Base-by-base conservation (phyloP, 92 coral and sea anemone genomes). In the Nematostella vectensis region DNA sequence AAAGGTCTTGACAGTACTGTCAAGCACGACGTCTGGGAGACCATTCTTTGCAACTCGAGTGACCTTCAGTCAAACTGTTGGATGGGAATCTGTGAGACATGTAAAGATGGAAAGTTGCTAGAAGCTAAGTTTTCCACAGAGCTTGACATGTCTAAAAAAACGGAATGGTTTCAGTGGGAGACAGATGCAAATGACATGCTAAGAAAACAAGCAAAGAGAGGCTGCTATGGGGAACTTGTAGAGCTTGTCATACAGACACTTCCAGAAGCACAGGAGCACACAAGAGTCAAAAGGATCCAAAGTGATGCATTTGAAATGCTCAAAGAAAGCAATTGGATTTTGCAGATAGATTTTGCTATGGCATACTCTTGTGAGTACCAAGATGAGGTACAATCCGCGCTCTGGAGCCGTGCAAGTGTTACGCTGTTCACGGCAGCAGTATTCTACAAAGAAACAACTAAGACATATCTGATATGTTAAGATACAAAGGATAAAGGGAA, bases 191-290 rank as follows among this genome's bases (percentile, higher is more conserved):
- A 64, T 51, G 29, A 64, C 29, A 61, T 64, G 20, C 50, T 64
- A 54, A 53, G 47, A 30, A 64, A 64, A 43, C 70, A 48, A 29
- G 54, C 70, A n/a, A 64, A 53, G 61, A 64, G 45, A 21, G 70
- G 70, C 21, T 63, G 70, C 56, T 63, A 63, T 50, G 70, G 52
- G 44, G 70, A 63, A 63, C 70, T 63, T 43, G 33, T 63, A 40
- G 48, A 63, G 45, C 66, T 58, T 33, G 58, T 68, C 11, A 31
- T 68, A 20, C 48, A 68, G 62, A 57, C 59, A 68, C 75, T 68
- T 44, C 67, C 75, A 25, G 67, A 66, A 31, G 72, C 72, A 49
- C 72, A 66, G 62, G 75, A 68, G 54, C 75, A 68, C 29, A 68
- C 67, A 30, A 49, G 74, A 18, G 67, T 68, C 33, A 67, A 67